Percentiles rank a stretch among this genome's conserved stretches.
Conservation (phyloP, 2,113 vertebrate species). For the Amblyopsis rosae region DNA sequence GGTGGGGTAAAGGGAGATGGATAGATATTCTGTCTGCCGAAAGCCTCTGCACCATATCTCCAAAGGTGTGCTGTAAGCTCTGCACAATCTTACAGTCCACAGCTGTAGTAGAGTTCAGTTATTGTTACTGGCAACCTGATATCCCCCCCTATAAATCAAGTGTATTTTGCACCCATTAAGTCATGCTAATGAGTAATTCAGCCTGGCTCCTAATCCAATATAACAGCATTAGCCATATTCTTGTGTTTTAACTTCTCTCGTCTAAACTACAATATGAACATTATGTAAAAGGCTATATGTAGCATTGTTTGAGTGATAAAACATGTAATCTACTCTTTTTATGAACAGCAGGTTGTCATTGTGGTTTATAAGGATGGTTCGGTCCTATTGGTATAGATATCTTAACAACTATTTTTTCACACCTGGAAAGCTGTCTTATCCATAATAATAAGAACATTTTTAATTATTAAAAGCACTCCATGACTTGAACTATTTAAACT, state of each 20-base stretch:
- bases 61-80: constrained; percentile 1
- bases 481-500: no score
- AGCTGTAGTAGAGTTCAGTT: not conserved
- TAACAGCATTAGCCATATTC: constrained; percentile 1
- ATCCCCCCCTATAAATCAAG: constrained; percentile 6
- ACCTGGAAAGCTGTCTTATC: no score
- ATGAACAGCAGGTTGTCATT: no score
- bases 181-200: not conserved
- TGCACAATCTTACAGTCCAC: constrained; percentile 1
- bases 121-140: constrained; percentile 6
- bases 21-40: constrained; percentile 4
- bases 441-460: no score
- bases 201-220: constrained; percentile 4
- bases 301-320: constrained; percentile 24
- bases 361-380: no score
- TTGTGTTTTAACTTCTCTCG: not conserved
- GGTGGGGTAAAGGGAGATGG: no score
- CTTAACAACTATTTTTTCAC: no score
- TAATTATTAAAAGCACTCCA: no score
- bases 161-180: constrained; percentile 30
- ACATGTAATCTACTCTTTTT: no score
- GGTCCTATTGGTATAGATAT: no score
- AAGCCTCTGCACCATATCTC: no score
- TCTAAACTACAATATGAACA: not conserved
- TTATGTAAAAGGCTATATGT: constrained; percentile 9